A percentile compares a stretch with the other conserved stretches of the same genome.
Evolutionary conservation across 1,140 invertebrate species (phyloP).

Genomic region (Vanessa atalanta): DNA sequence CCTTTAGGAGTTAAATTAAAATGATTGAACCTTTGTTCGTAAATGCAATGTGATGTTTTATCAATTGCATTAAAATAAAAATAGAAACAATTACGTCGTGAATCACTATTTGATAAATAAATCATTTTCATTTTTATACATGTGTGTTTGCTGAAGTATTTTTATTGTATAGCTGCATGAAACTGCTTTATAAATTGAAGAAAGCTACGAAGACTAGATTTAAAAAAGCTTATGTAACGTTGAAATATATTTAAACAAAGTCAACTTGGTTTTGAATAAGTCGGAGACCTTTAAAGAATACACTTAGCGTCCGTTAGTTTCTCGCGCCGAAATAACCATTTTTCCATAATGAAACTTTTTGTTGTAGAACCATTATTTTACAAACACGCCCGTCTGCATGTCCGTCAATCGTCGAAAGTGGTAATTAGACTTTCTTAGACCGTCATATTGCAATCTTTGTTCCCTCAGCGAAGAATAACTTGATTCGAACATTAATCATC

Average conservation of each 20-base stretch:
- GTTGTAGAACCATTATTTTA: slow-evolving; percentile 29
- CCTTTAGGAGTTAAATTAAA: not conserved
- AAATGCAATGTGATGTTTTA: not conserved
- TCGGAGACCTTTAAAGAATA: not conserved
- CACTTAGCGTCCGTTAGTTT: not conserved
- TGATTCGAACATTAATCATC: slow-evolving; percentile 51
- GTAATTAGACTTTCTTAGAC: slow-evolving; percentile 40
- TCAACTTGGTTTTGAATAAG: not conserved
- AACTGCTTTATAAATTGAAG: too few relatives aligned
- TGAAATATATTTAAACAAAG: not conserved
- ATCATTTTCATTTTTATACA: not conserved
- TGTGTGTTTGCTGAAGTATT: too few relatives aligned
- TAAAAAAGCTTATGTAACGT: too few relatives aligned
- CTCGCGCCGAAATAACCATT: slow-evolving; percentile 1
- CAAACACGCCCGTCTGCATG: slow-evolving; percentile 21
- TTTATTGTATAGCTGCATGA: too few relatives aligned
- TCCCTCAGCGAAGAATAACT: slow-evolving; percentile 41
- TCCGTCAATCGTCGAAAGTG: slow-evolving; percentile 28
- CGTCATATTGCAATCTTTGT: slow-evolving; percentile 46
- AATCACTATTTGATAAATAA: slow-evolving; percentile 5
- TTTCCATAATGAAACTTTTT: slow-evolving; percentile 32
- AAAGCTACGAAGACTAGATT: too few relatives aligned
- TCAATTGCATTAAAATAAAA: not conserved
- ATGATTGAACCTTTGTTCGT: not conserved
- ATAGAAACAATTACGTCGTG: not conserved